Evolutionary conservation across 2,888 invertebrate genomes (phyloP), one percentile per base, ranked within the genome.

Genomic region (Sarcophaga rosellei): DNA sequence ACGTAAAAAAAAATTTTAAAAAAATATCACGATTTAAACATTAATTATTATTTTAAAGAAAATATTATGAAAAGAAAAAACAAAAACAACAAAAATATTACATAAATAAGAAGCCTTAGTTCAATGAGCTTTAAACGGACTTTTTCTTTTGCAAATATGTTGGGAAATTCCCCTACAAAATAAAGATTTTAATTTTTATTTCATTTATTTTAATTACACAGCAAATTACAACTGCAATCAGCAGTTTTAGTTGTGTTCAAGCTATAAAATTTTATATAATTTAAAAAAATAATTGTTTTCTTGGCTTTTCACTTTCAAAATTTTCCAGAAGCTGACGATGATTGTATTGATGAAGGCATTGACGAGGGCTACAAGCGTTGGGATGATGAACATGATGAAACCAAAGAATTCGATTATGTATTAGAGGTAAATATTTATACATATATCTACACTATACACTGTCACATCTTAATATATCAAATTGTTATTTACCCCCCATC

Each of bases 261-360:
- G 35, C 8, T 8, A 35, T 35, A 10, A 35, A 35, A 35, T 35
- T 35, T 35, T 35, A 35, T 35, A 53, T 15, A 53, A 53, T 35
- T 35, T 2, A 17, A 53, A 53, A 53, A 53, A 53, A 53, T 17
- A 3, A 15, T 53, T 53, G 17, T 53, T 53, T 53, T 53, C 12
- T 25, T 25, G 11, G 20, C 23, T 8, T 76, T 68, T 68, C 21
- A 66, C n/a, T 44, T 21, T 35, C 57, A 35, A 8, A 35, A 15
- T 63, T 91, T 91, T 15, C 94, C 94, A 91, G 96, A 96, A 93
- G 62, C 95, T 15, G 96, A 98, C 90, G 97, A 98, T 93, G 98
- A 98, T 94, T 98, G 97, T 87, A 98, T 98, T 91, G 98, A 98
- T 94, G 94, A 97, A 89, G 98, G 98, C 94, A 96, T 97, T 3